Base-by-base conservation (phyloP, 2,113 vertebrate genomes). In the Sakesphorus luctuosus region DNA sequence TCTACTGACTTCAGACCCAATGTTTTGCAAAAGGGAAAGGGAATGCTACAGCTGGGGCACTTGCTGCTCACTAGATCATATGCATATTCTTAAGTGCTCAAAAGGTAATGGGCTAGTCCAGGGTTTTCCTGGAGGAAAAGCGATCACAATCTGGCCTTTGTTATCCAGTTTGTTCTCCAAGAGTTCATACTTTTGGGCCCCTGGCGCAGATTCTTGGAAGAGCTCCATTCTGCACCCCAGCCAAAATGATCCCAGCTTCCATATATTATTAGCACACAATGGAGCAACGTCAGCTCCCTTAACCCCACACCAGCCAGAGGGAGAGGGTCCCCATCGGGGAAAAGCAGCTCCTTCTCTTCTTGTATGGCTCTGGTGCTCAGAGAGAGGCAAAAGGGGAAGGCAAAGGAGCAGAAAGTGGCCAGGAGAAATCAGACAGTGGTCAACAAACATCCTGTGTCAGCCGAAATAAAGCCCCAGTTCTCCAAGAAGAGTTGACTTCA, bases 111-210 rank as follows among this genome's bases (percentile, higher is more conserved):
- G 95, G 90, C 65, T 93, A 90, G 90, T 93, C 82, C 93, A 94
- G 75, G 76, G 93, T 92, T 96, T 96, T 95, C 93, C 96, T 96
- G 93, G 72, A 96, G 93, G 85, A 96, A 91, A 94, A 93, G 83
- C 16, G 13, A 94, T 95, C 93, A 96, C 92, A 97, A 94, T 95
- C 94, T 95, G 93, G 92, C 94, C 85, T 97, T 97, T 96, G 93
- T 95, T 96, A 94, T 29, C 72, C 90, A 86, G 82, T 75, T 94
- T 94, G 55, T 93, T 93, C 88, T 97, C 94, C 95, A 94, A 94
- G 72, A 96, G 88, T 74, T 97, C 76, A 65, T 92, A 84, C 68
- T 92, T 74, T 79, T 78, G 87, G 92, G 95, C 26, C 88, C 65
- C 90, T 29, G 36, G 83, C 80, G 72, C 68, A 4, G 69, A 93